These are phyloP conservation scores for Pedetes capensis DNA, from an alignment of 2,113 vertebrate species.

Conservation along the genomic window DNA sequence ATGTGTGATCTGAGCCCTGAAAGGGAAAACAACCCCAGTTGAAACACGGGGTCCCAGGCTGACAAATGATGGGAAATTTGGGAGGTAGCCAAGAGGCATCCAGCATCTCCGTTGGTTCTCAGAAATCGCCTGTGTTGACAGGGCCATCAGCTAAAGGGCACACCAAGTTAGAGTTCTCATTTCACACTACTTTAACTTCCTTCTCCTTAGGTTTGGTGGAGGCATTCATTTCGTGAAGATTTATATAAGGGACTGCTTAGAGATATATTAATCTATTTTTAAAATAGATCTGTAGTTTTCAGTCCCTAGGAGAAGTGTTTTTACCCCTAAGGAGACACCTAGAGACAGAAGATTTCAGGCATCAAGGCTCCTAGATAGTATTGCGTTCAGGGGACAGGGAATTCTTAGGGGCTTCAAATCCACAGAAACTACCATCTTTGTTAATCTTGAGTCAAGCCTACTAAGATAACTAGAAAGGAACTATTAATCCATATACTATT, in stretches of 20 bases:
- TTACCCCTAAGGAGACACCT: neutral
- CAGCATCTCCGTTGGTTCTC: neutral
- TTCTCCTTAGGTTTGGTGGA: neutral
- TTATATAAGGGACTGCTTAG: neutral
- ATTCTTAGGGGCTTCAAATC: neutral
- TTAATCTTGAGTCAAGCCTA: neutral
- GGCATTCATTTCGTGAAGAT: constrained; percentile 1
- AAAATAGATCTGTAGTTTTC: neutral
- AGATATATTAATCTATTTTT: neutral
- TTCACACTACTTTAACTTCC: constrained; percentile 26
- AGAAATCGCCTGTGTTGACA: constrained; percentile 9
- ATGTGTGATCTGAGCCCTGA: neutral
- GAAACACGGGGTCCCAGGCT: neutral
- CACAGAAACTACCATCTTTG: neutral
- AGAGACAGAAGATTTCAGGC: neutral
- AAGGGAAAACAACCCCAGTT: neutral
- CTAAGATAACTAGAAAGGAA: constrained; percentile 8
- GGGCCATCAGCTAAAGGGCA: neutral
- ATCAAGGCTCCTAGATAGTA: neutral
- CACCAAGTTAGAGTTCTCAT: neutral
- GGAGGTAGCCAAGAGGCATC: neutral
- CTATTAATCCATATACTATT: neutral
- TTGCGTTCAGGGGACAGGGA: neutral
- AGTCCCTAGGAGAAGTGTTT: neutral
- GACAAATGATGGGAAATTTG: neutral